Percentiles rank a stretch among this genome's conserved stretches.
These are phyloP conservation scores for Syncerus caffer DNA, from an alignment of 2,797 vertebrate genomes.

Conservation along the genomic window DNA sequence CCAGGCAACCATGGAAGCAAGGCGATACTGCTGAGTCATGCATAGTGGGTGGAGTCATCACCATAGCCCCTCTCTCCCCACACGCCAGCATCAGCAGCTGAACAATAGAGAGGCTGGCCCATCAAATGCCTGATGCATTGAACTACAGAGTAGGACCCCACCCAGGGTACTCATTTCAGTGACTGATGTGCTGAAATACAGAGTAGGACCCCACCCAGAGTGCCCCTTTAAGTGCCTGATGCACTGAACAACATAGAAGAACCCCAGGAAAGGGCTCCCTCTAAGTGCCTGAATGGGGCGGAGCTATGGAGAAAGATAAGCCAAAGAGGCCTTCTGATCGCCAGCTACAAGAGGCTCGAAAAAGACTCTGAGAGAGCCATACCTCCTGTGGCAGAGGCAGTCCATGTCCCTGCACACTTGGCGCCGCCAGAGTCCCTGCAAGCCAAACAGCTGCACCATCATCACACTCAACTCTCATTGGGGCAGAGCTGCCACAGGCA, in stretches of 20 bases:
- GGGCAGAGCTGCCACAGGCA: background rate
- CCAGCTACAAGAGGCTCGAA: background rate
- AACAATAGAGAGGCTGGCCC: background rate
- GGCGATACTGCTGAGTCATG: background rate
- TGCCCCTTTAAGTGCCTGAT: background rate
- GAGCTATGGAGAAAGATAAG: background rate
- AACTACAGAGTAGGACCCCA: background rate
- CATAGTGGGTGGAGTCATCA: background rate
- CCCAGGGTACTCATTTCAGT: background rate
- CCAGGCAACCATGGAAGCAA: background rate
- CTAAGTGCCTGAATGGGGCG: background rate
- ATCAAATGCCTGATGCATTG: background rate
- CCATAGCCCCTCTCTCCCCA: background rate
- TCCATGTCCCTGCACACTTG: background rate
- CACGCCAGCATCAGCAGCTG: background rate
- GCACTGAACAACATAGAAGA: background rate
- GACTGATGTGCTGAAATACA: background rate
- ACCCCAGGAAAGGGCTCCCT: background rate
- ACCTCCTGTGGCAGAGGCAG: background rate
- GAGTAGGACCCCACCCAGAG: background rate
- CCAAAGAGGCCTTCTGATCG: background rate
- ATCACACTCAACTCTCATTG: background rate
- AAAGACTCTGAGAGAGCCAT: background rate
- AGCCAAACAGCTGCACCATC: background rate
- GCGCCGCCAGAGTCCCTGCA: rapidly evolving